phyloP scores from a whole-genome alignment of 1,140 invertebrate genomes.

The Pseudomyrmex sp. region DNA sequence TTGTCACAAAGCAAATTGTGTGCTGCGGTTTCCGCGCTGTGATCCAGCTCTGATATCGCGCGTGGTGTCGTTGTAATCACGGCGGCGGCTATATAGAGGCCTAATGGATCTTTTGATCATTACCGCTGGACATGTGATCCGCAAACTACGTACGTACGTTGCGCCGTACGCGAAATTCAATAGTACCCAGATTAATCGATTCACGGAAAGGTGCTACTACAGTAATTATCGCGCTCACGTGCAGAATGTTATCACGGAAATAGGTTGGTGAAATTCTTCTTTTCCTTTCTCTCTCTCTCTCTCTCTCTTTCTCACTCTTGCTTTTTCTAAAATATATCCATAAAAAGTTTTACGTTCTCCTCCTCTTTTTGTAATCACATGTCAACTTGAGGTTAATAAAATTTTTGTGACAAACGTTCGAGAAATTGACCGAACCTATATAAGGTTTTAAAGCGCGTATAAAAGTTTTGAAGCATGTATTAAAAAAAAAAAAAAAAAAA shows the following conservation, averaged over 20 bases:
- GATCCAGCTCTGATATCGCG: slow-evolving; percentile 47
- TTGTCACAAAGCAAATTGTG: slow-evolving; percentile 45
- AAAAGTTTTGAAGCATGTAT: no score
- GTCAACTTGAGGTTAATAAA: no score
- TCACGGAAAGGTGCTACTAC: slow-evolving; percentile 7
- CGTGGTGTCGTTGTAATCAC: slow-evolving; percentile 34
- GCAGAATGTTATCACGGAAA: background rate
- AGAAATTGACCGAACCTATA: no score
- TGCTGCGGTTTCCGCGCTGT: slow-evolving; percentile 23
- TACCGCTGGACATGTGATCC: slow-evolving; percentile 48
- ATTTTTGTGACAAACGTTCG: no score
- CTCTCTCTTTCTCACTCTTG: no score
- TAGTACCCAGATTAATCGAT: slow-evolving; percentile 42
- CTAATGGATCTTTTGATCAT: slow-evolving; percentile 62
- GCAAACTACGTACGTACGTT: slow-evolving; percentile 31
- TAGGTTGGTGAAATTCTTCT: background rate
- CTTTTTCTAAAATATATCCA: no score
- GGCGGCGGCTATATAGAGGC: slow-evolving; percentile 23
- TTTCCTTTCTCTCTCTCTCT: no score
- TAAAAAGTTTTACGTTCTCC: no score
- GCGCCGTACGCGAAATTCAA: slow-evolving; percentile 43
- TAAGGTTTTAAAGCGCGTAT: no score
- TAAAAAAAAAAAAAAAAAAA: no score
- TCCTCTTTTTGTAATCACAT: no score
- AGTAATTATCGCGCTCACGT: slow-evolving; percentile 22